Evolutionary conservation across 1,140 invertebrate species (phyloP), one percentile per base, ranked within the genome.

Genomic region (Drosophila chauvacae): DNA sequence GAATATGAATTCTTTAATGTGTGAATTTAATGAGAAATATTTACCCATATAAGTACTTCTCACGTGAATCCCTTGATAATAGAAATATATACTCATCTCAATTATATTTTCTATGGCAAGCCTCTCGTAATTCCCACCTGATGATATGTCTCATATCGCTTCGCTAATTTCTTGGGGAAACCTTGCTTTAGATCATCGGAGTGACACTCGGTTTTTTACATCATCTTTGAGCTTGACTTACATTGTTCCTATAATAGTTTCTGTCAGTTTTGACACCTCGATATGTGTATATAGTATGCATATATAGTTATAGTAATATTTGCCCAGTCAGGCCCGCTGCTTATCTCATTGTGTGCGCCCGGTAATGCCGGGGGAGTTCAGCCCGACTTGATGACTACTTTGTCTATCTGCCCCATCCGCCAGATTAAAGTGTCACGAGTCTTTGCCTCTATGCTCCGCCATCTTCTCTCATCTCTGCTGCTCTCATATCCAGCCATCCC

Each of bases 341-440:
- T 71, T 59, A 71, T 58, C 53, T 71, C 69, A 72, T 59, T 72
- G 69, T 71, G 53, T 68, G 63, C 16, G 2, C 50, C 20, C 30
- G 0, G 11, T 5, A n/a, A 3, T 47, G 26, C 35, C 16, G 37
- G 51, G 64, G 64, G 69, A 20, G 28, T 70, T 66, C 28, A 55
- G 70, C 44, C 55, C 69, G 77, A 81, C 71, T 82, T 73, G 64
- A 69, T 69, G 65, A 69, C 68, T 69, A 71, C 68, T 71, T 80
- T 84, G 66, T 63, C 66, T 84, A 80, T 80, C 83, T 84, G 80
- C 81, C 76, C 75, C 64, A 77, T 77, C 66, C 77, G 65, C 28
- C 65, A 84, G 81, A 85, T 85, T 85, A 85, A 78, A 85, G 68
- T 85, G 74, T 85, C 81, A 85, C 81, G 81, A 86, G 78, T 79